phyloP scores from a whole-genome alignment of 2,113 vertebrate genomes.

The Hemiscyllium ocellatum region DNA sequence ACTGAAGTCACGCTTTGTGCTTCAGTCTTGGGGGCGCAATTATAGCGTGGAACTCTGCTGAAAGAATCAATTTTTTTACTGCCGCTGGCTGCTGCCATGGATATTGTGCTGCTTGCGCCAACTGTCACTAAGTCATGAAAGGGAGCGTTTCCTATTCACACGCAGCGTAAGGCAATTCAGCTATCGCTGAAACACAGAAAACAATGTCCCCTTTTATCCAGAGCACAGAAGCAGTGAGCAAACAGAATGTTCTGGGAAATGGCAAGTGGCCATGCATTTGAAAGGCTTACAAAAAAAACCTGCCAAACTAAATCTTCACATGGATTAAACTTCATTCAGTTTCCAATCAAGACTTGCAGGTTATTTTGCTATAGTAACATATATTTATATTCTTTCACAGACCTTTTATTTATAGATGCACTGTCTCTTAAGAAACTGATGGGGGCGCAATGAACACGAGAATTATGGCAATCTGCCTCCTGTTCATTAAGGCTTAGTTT shows the following conservation, averaged over 20 bases:
- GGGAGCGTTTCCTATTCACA: constrained; percentile 47
- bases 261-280: constrained; percentile 43
- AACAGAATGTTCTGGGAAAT: constrained; percentile 49
- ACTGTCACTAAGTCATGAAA: constrained; percentile 46
- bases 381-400: background rate
- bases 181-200: constrained; percentile 44
- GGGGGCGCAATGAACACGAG: background rate
- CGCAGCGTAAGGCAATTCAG: constrained; percentile 42
- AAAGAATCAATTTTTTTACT: constrained; percentile 37
- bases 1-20: constrained; percentile 37
- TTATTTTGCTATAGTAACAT: constrained; percentile 34
- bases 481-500: constrained; percentile 18
- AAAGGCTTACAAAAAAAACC: constrained; percentile 39
- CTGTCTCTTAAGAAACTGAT: background rate
- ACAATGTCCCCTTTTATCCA: constrained; percentile 48
- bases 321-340: constrained; percentile 38
- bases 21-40: constrained; percentile 37
- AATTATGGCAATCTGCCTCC: background rate
- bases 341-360: constrained; percentile 29
- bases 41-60: constrained; percentile 30
- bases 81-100: constrained; percentile 51
- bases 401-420: background rate
- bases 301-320: constrained; percentile 40
- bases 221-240: constrained; percentile 42
- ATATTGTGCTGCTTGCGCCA: constrained; percentile 54